These are phyloP conservation scores for Sebastes diaconus DNA, from an alignment of 2,797 vertebrate genomes.

Conservation along the genomic window DNA sequence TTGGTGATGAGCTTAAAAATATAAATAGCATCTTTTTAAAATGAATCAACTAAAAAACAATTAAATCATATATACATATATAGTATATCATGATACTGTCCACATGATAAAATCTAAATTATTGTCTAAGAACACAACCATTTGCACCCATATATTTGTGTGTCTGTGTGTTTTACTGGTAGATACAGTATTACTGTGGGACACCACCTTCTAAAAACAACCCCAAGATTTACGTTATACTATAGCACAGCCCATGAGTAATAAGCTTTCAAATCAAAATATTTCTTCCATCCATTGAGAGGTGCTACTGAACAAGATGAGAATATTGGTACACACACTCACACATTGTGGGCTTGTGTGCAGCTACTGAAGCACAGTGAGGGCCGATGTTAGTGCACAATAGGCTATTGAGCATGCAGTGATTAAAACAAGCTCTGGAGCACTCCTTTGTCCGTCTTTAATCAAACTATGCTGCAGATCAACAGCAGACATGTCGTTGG, in stretches of 20 bases:
- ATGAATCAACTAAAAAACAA: no score
- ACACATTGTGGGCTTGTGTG: slow-evolving; percentile 20
- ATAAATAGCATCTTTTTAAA: background rate
- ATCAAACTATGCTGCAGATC: slow-evolving; percentile 61
- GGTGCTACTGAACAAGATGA: slow-evolving; percentile 20
- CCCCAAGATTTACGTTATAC: slow-evolving; percentile 4
- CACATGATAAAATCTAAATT: background rate
- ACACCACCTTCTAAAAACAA: background rate
- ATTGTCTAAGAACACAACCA: background rate
- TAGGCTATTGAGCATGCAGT: slow-evolving; percentile 51
- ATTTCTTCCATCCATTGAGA: slow-evolving; percentile 18
- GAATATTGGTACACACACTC: slow-evolving; percentile 17
- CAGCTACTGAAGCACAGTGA: slow-evolving; percentile 58
- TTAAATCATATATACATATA: no score
- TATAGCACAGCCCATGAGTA: background rate
- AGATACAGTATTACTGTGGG: background rate
- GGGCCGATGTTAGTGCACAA: slow-evolving; percentile 44
- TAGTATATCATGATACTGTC: background rate
- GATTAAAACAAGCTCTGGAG: slow-evolving; percentile 59
- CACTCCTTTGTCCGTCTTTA: slow-evolving; percentile 61
- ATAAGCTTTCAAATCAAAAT: slow-evolving; percentile 26
- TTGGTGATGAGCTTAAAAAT: background rate
- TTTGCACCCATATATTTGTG: background rate
- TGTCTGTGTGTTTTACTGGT: background rate
- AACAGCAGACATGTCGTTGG: slow-evolving; percentile 43